Evolutionary conservation across 2,113 vertebrate genomes (phyloP), one percentile per base, ranked within the genome.

Genomic region (Mus pahari): DNA sequence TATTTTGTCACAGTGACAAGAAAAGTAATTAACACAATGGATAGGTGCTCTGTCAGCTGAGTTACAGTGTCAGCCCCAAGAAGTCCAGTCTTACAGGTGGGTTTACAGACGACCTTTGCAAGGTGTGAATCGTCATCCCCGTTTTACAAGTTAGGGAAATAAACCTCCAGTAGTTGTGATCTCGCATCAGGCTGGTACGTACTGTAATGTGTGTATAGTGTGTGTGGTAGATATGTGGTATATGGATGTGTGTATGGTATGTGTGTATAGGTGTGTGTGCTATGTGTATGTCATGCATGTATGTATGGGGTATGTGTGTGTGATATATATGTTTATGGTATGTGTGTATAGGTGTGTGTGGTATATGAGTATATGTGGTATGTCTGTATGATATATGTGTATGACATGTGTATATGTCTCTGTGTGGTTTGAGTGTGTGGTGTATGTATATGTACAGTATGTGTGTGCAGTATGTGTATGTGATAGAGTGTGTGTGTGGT

Each of bases 91-190:
- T 60, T 42, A 13, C 55, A 84, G 4, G 45, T n/a, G 45, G 13
- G 24, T 71, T 83, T 77, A 71, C 3, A n/a, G 22, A 28, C 8
- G 45, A 62, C 16, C 24, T 36, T 90, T 86, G 39, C 33, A 64
- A 86, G 33, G 33, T 42, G n/a, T 2, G 4, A 75, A 60, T 45
- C 36, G n/a, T 42, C 28, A 68, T 66, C 28, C 20, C 53, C 5
- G 88, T 68, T 88, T 95, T 77, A 77, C 45, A 71, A 13, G n/a
- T 31, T n/a, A 91, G 82, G 28, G 75, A 94, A 95, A 31, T 70
- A 87, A 88, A 6, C 36, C 70, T 87, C 75, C 70, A 62, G 66
- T 77, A 64, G 10, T 77, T 71, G 70, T 71, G 13, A 62, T 82
- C 95, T 75, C 53, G 19, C 55, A 89, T 4, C 68, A n/a, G 39